Percentiles rank a stretch among this genome's conserved stretches.
Evolutionary conservation across 2,113 vertebrate genomes (phyloP).

Genomic region (Heterotis niloticus): DNA sequence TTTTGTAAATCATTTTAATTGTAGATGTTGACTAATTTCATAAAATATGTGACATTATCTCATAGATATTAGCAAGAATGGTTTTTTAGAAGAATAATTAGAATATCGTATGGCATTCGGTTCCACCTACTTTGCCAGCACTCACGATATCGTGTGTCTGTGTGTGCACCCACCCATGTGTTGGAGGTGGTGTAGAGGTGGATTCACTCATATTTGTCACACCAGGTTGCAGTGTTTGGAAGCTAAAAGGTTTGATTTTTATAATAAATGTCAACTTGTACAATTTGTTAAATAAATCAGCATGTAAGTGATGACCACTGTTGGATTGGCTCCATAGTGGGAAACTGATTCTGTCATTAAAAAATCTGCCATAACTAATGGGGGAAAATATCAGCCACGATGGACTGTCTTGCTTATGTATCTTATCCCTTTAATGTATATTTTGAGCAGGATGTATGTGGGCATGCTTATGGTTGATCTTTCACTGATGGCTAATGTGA

Average conservation of each 20-base stretch:
- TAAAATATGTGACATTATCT: no score
- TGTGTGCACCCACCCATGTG: no score
- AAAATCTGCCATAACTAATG: no score
- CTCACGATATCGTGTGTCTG: no score
- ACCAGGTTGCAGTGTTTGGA: background rate
- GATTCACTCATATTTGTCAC: no score
- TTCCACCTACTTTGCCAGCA: no score
- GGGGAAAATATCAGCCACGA: background rate
- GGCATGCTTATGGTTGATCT: background rate
- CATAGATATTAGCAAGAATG: no score
- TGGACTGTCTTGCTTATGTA: background rate
- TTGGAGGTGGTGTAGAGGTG: no score
- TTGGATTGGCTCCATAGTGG: conserved; percentile 1
- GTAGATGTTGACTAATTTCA: no score
- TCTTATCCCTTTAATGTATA: conserved; percentile 15
- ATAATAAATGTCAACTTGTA: background rate
- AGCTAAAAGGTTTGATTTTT: background rate
- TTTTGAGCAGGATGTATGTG: background rate
- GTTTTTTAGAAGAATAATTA: no score
- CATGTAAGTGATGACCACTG: background rate
- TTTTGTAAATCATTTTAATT: no score
- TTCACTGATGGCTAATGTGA: background rate
- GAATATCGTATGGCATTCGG: no score
- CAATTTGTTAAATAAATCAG: background rate
- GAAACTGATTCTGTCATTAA: background rate